Conservation (phyloP, 2,797 vertebrate species). For the Meda fulgida region DNA sequence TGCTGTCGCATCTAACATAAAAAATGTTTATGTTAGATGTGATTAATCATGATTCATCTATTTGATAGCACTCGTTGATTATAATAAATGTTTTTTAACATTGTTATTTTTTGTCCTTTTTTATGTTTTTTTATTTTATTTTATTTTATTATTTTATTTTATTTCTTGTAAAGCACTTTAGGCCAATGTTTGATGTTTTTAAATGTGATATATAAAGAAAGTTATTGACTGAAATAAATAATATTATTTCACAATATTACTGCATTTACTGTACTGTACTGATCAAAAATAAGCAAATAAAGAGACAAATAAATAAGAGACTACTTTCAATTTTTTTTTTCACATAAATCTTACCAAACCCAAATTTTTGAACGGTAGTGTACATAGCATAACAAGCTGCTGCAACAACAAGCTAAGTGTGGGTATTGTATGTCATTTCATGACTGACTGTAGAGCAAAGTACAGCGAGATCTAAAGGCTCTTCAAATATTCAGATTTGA, state of each 20-base stretch:
- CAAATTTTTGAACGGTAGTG: neutral
- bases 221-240: neutral
- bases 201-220: too few relatives aligned
- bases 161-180: too few relatives aligned
- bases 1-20: too few relatives aligned
- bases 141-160: too few relatives aligned
- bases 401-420: slow-evolving; percentile 8
- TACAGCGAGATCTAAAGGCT: neutral
- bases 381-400: slow-evolving; percentile 20
- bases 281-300: neutral
- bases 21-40: too few relatives aligned
- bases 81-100: neutral
- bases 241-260: neutral
- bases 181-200: too few relatives aligned
- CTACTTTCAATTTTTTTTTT: neutral
- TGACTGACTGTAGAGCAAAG: neutral
- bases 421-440: neutral
- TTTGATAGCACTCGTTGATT: too few relatives aligned
- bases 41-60: too few relatives aligned
- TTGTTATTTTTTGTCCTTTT: too few relatives aligned
- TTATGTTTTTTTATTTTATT: too few relatives aligned
- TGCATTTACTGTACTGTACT: neutral
- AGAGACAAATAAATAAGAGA: neutral
- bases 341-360: neutral
- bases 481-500: neutral